phyloP scores from a whole-genome alignment of 2,797 vertebrate species.

The Tokudaia tokunoshimensis region DNA sequence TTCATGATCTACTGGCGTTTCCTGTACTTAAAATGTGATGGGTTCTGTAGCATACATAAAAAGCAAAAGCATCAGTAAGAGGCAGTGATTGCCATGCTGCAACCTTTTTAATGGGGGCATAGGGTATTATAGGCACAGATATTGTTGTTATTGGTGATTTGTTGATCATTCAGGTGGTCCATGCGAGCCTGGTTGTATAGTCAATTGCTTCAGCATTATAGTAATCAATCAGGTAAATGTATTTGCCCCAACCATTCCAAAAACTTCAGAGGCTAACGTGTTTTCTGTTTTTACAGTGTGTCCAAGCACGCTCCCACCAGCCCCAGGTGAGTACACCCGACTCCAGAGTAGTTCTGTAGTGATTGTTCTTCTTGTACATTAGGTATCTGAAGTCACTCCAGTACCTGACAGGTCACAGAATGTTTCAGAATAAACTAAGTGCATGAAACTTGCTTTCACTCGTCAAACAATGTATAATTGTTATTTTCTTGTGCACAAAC shows the following conservation, averaged over 20 bases:
- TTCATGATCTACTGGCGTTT: not conserved
- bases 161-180: not conserved
- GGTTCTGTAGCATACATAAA: not conserved
- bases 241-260: not conserved
- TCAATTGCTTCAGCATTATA: not conserved
- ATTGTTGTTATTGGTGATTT: not conserved
- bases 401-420: not conserved
- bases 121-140: not conserved
- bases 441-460: not conserved
- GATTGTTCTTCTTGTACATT: not conserved
- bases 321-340: conserved; percentile 68
- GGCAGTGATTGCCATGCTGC: not conserved
- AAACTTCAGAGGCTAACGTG: conserved; percentile 38
- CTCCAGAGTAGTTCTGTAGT: not conserved
- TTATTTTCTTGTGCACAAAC: not conserved
- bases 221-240: not conserved
- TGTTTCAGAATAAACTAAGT: not conserved
- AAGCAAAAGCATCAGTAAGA: conserved; percentile 1
- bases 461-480: not conserved
- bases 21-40: not conserved
- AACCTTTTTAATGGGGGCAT: not conserved
- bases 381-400: not conserved
- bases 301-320: not conserved
- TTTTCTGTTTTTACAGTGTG: conserved; percentile 69
- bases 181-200: not conserved